phyloP scores from a whole-genome alignment of 2,113 vertebrate species.

The Rhea americana region DNA sequence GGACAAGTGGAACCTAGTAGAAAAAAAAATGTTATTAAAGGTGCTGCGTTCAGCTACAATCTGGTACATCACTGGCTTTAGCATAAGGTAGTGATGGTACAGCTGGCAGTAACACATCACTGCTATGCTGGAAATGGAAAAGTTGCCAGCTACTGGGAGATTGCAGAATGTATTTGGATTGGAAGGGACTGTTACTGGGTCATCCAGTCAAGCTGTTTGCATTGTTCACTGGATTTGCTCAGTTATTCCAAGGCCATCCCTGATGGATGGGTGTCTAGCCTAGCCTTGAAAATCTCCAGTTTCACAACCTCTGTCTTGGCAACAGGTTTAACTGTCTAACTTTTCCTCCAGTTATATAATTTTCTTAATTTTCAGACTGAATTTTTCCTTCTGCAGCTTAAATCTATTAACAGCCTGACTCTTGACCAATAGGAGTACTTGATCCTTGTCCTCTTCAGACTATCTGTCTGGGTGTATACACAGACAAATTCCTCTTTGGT shows the following conservation, averaged over 20 bases:
- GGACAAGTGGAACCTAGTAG: conserved; percentile 53
- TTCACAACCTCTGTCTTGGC: conserved; percentile 71
- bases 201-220: conserved; percentile 60
- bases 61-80: not conserved
- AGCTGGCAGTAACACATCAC: not conserved
- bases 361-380: conserved; percentile 47
- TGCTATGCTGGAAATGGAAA: conserved; percentile 18
- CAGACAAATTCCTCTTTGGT: not conserved
- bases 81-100: not conserved
- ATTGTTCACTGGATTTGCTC: conserved; percentile 45
- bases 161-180: conserved; percentile 55
- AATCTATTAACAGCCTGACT: conserved; percentile 60
- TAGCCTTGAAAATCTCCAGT: conserved; percentile 53
- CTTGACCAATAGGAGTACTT: conserved; percentile 50
- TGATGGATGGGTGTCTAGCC: conserved; percentile 56
- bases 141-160: not conserved
- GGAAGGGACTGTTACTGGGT: conserved; percentile 56
- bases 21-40: conserved; percentile 9
- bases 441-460: conserved; percentile 38
- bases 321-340: conserved; percentile 59
- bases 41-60: conserved; percentile 16
- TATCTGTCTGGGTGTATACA: not conserved
- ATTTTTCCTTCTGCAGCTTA: conserved; percentile 29
- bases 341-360: conserved; percentile 69
- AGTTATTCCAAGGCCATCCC: conserved; percentile 61